Base-by-base conservation (phyloP, 2,888 invertebrate species). In the Petrolisthes cinctipes region DNA sequence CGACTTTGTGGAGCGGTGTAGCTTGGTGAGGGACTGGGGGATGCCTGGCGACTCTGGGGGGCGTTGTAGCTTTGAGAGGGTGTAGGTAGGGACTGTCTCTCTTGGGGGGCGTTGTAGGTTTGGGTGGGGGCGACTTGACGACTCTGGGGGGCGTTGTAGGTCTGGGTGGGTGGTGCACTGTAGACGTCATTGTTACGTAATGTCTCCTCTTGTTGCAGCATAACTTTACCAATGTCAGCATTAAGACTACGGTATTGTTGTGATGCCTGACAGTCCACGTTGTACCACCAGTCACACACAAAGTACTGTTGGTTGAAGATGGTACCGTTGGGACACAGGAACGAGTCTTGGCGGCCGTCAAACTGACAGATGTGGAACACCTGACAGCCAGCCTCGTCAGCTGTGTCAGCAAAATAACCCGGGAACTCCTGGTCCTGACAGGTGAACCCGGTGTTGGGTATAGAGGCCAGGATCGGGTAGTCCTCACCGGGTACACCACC, bases 251-350 rank as follows among this genome's bases (percentile, higher is more conserved):
- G 37, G 68, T 68, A 82, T 68, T 82, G 82, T n/a, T 61, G 0
- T 61, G 82, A 61, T 23, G 75, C 53, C 57, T 83, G 23, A 17
- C 89, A 89, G 68, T 87, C 87, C 9, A 89, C 85, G 51, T 90
- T 90, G 84, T 85, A 90, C 90, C 90, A 90, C 90, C 90, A 90
- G 83, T 90, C 90, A 73, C 90, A 90, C 76, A 90, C 90, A 71
- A 88, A 88, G 83, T 85, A 88, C 73, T 88, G 88, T 83, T 90
- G 90, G 88, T 88, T 90, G 83, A 90, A 90, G 17, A 88, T 66
- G 56, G 89, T 85, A 9, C 90, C 90, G 80, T 90, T 90, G 56
- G 90, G 90, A 68, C 90, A 89, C 17, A 89, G 83, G 86, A 89
- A 89, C 68, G 89, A 90, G 76, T 84, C 83, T 0, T 51, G 83